phyloP scores from a whole-genome alignment of 2,113 vertebrate species.

The Zosterops borbonicus region DNA sequence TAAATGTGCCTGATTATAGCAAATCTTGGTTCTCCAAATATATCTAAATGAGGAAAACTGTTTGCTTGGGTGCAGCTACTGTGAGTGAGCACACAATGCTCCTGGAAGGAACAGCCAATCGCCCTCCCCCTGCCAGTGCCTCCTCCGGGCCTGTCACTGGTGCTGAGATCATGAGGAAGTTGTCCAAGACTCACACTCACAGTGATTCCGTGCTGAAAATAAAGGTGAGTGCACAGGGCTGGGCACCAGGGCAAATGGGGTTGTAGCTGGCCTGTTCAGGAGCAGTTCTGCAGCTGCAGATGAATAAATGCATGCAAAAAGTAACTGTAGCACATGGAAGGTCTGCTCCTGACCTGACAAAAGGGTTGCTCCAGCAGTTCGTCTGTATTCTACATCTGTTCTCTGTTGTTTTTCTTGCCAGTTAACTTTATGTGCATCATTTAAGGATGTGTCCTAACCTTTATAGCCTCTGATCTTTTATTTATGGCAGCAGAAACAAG shows the following conservation, averaged over 20 bases:
- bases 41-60: neutral
- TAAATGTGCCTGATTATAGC: neutral
- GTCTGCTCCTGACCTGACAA: neutral
- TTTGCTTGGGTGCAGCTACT: constrained; percentile 79
- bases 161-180: constrained; percentile 96
- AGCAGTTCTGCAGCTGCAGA: neutral
- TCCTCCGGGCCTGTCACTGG: constrained; percentile 91
- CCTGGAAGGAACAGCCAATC: constrained; percentile 85
- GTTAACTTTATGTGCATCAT: neutral
- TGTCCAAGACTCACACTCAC: constrained; percentile 94
- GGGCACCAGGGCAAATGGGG: too few relatives aligned
- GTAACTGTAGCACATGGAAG: neutral
- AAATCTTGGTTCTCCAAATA: neutral
- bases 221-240: constrained; percentile 77
- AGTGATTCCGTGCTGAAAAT: constrained; percentile 93
- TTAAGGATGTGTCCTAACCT: neutral
- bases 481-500: neutral
- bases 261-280: neutral
- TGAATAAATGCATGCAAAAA: neutral
- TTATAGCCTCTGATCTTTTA: neutral
- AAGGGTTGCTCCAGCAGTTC: neutral
- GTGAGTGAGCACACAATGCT: constrained; percentile 98
- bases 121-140: constrained; percentile 84
- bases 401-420: neutral
- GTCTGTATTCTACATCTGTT: neutral